phyloP scores from a whole-genome alignment of 1,140 invertebrate species.

The Schlechtendalia chinensis region DNA sequence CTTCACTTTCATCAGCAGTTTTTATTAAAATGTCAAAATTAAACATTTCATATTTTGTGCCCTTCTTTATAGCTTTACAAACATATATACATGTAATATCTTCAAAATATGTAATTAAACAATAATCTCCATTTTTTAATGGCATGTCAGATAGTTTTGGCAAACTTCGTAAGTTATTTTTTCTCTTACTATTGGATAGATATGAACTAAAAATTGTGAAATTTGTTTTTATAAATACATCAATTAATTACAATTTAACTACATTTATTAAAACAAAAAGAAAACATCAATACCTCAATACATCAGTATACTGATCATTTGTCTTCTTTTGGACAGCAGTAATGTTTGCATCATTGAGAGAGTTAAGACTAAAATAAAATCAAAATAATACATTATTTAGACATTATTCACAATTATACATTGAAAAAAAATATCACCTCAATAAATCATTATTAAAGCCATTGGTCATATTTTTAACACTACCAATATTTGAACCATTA shows the following conservation, averaged over 20 bases:
- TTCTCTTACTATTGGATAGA: not conserved
- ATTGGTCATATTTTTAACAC: not conserved
- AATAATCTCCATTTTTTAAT: conserved; percentile 27
- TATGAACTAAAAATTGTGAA: not conserved
- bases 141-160: not conserved
- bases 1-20: not conserved
- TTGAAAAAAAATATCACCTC: not conserved
- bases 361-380: not conserved
- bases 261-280: not conserved
- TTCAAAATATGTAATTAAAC: conserved; percentile 28
- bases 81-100: conserved; percentile 8
- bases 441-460: not conserved
- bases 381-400: not conserved
- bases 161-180: not conserved
- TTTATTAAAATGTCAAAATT: not conserved
- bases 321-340: not conserved
- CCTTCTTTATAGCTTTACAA: not conserved
- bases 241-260: not conserved
- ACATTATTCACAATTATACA: no score
- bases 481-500: not conserved
- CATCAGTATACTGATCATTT: not conserved
- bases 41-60: not conserved
- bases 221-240: not conserved
- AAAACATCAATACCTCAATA: not conserved
- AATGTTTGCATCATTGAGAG: no score